A percentile compares a stretch with the other conserved stretches of the same genome.
Conservation (phyloP, 1,140 invertebrate species). For the Pogonus chalceus region DNA sequence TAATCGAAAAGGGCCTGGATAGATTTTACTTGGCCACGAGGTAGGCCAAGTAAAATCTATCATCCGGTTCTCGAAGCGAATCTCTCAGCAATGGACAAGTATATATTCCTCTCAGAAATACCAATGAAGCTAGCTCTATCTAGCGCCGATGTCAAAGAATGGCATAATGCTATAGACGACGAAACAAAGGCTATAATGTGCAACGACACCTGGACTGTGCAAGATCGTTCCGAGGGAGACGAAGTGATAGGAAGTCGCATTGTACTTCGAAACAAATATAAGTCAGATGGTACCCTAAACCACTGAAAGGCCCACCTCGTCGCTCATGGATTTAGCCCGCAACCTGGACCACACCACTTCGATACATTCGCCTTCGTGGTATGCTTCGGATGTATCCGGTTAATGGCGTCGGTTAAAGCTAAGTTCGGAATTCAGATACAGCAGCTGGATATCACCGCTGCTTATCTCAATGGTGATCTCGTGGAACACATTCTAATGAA, state of each 20-base stretch:
- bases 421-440: constrained; percentile 14
- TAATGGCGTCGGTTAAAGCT: constrained; percentile 29
- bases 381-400: constrained; percentile 15
- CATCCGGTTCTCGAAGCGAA: not conserved
- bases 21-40: no score
- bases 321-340: constrained; percentile 28
- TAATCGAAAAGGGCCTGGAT: no score
- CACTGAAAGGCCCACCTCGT: constrained; percentile 34
- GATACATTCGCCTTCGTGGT: constrained; percentile 31
- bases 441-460: constrained; percentile 36
- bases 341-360: constrained; percentile 26
- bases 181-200: constrained; percentile 23
- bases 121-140: not conserved
- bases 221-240: constrained; percentile 17
- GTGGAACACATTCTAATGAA: constrained; percentile 33
- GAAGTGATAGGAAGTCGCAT: constrained; percentile 20
- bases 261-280: constrained; percentile 28
- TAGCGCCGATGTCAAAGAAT: constrained; percentile 8
- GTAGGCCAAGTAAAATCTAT: no score
- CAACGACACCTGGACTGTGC: constrained; percentile 25
- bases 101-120: not conserved
- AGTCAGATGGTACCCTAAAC: constrained; percentile 17
- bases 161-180: constrained; percentile 21
- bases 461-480: constrained; percentile 33
- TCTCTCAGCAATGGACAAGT: not conserved